Evolutionary conservation across 2,113 vertebrate species (phyloP).

Genomic region (Etheostoma cragini): DNA sequence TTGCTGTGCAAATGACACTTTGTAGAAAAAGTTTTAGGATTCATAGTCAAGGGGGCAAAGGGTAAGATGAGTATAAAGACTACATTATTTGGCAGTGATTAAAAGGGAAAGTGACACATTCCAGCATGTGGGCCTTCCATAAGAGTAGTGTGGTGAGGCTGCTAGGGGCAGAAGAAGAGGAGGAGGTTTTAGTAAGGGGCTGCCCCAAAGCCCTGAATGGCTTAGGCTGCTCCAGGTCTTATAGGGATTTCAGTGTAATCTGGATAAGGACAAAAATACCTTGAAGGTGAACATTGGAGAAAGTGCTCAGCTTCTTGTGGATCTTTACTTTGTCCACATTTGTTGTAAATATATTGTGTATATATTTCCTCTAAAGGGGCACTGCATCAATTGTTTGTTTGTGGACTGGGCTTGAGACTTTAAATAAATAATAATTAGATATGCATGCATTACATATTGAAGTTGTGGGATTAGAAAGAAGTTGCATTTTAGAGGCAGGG

Average conservation of each 20-base stretch:
- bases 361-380: neutral
- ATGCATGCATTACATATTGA: neutral
- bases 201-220: constrained; percentile 63
- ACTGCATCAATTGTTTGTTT: neutral
- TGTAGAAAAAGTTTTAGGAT: neutral
- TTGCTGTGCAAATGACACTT: constrained; percentile 9
- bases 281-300: constrained; percentile 77
- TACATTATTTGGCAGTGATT: neutral
- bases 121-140: neutral
- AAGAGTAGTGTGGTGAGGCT: constrained; percentile 13
- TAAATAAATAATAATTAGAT: neutral
- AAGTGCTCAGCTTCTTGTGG: constrained; percentile 46
- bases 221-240: constrained; percentile 80
- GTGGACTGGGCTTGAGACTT: neutral
- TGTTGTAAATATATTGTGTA: neutral
- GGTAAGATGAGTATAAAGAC: neutral
- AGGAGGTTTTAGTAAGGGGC: constrained; percentile 56
- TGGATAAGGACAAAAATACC: constrained; percentile 85
- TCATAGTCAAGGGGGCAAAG: neutral
- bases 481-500: neutral
- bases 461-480: constrained; percentile 1
- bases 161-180: constrained; percentile 37
- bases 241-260: constrained; percentile 83
- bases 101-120: constrained; percentile 15
- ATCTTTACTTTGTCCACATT: constrained; percentile 33